Evolutionary conservation across 1,140 invertebrate genomes (phyloP).

Genomic region (Bombyx mandarina): DNA sequence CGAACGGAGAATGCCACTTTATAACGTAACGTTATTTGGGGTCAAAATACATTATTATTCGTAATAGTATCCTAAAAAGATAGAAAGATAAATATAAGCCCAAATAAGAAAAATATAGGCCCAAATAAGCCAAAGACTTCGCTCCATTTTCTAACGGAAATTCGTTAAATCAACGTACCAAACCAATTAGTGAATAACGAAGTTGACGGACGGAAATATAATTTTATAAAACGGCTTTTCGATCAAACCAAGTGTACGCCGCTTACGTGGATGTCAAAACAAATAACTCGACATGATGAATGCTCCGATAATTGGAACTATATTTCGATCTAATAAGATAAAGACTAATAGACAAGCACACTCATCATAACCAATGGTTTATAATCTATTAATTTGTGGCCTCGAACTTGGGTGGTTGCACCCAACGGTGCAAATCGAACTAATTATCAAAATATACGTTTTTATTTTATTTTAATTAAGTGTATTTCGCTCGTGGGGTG

Average conservation of each 20-base stretch:
- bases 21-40: no score
- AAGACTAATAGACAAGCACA: conserved; percentile 17
- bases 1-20: no score
- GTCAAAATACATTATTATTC: no score
- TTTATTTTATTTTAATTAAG: conserved; percentile 24
- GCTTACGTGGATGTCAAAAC: conserved; percentile 41
- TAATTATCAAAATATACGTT: conserved; percentile 33
- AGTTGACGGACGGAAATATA: no score
- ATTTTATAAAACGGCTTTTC: no score
- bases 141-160: no score
- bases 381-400: conserved; percentile 39
- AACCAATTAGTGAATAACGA: no score
- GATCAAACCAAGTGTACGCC: neutral
- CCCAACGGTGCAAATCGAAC: conserved; percentile 24
- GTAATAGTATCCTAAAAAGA: no score
- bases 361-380: conserved; percentile 16
- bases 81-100: no score
- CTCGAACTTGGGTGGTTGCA: conserved; percentile 34
- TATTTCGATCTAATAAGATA: conserved; percentile 35
- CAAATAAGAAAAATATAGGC: no score
- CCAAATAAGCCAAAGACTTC: no score
- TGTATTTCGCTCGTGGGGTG: conserved; percentile 5
- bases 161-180: no score
- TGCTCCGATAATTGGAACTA: conserved; percentile 41
- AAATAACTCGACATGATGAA: conserved; percentile 48